A percentile compares a stretch with the other conserved stretches of the same genome.
Conservation (phyloP, 2,888 invertebrate genomes). For the Dryadula phaetusa region DNA sequence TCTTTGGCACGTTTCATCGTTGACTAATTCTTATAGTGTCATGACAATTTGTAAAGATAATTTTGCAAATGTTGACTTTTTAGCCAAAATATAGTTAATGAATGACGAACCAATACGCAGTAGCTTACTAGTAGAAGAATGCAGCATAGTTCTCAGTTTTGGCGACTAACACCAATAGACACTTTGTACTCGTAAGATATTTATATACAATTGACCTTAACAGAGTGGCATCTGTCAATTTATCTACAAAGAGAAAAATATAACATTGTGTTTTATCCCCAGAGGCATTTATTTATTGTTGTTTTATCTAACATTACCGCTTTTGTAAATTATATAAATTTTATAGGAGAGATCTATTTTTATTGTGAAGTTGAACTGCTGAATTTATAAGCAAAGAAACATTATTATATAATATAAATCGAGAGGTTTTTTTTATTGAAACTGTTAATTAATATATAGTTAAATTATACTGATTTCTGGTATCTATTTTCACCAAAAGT, state of each 20-base stretch:
- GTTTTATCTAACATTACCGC: conserved; percentile 77
- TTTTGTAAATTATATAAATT: conserved; percentile 83
- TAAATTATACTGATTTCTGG: conserved; percentile 78
- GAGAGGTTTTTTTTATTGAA: conserved; percentile 70
- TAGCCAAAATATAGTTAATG: conserved; percentile 83
- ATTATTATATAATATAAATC: conserved; percentile 67
- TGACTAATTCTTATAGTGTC: conserved; percentile 82
- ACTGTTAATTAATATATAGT: conserved; percentile 74
- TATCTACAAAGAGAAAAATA: conserved; percentile 72
- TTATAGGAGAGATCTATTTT: conserved; percentile 85
- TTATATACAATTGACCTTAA: conserved; percentile 79
- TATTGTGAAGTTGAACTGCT: conserved; percentile 81
- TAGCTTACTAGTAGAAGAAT: conserved; percentile 81
- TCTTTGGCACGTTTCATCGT: conserved; percentile 73
- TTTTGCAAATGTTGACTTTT: conserved; percentile 84
- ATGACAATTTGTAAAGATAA: conserved; percentile 81
- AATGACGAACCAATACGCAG: conserved; percentile 83
- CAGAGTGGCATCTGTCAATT: conserved; percentile 82
- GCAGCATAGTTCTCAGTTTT: conserved; percentile 82
- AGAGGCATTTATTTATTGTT: conserved; percentile 81
- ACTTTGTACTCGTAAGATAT: conserved; percentile 80
- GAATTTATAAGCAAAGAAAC: conserved; percentile 68
- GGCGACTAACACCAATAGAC: conserved; percentile 81
- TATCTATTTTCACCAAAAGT: conserved; percentile 88
- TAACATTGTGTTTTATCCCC: conserved; percentile 77